Evolutionary conservation across 2,113 vertebrate species (phyloP).

Genomic region (Cricetomys ansorgei): DNA sequence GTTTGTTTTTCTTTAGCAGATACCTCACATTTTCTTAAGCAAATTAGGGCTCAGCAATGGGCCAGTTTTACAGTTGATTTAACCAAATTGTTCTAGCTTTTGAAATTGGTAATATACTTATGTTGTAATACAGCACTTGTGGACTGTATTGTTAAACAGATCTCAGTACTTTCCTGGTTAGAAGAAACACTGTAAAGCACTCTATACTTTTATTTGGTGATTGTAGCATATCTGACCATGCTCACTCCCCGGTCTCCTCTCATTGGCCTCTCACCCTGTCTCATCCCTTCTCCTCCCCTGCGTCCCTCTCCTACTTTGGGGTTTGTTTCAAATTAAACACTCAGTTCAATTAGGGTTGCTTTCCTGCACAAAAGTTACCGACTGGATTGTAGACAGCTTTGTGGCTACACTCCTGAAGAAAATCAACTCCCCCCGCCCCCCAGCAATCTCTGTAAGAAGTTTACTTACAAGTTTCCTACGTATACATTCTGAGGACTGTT

Average conservation of each 20-base stretch:
- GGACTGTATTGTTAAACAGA: constrained; percentile 44
- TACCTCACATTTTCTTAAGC: not conserved
- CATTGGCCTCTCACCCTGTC: not conserved
- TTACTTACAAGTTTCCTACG: constrained; percentile 32
- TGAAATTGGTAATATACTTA: constrained; percentile 27
- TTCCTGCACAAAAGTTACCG: not conserved
- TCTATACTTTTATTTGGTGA: not conserved
- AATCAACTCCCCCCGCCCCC: not conserved
- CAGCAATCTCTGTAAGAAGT: not conserved
- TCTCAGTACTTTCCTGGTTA: constrained; percentile 34
- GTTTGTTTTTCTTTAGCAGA: constrained; percentile 3
- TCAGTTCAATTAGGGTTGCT: not conserved
- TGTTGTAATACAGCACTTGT: constrained; percentile 28
- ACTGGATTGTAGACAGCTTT: not conserved
- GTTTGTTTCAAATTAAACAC: not conserved
- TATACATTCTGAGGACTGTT: constrained; percentile 25
- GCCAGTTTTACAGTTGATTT: constrained; percentile 20
- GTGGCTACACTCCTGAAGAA: not conserved
- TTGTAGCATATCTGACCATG: no score
- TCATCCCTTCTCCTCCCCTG: no score
- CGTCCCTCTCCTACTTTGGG: not conserved
- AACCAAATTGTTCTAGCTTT: constrained; percentile 20
- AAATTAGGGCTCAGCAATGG: not conserved
- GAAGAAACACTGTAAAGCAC: constrained; percentile 7
- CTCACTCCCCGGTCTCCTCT: no score